Percentiles rank a stretch among this genome's conserved stretches.
phyloP scores from a whole-genome alignment of 2,797 vertebrate species.

The Tarsius wallacei region DNA sequence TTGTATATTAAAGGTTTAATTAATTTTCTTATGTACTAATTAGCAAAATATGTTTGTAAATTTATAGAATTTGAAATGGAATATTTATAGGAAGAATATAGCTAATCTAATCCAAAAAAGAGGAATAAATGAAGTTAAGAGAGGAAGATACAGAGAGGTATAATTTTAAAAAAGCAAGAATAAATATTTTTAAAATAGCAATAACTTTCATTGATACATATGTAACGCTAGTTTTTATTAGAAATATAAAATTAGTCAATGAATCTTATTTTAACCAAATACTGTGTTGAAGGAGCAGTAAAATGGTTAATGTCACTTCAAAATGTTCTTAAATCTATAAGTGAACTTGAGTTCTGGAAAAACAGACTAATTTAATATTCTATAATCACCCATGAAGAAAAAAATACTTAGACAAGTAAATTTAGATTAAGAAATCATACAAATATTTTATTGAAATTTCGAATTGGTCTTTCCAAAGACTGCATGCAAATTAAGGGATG shows the following conservation, averaged over 20 bases:
- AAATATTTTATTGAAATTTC: neutral
- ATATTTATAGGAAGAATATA: neutral
- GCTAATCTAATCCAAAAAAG: neutral
- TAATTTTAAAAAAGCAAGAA: neutral
- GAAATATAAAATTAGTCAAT: neutral
- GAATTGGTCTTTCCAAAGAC: neutral
- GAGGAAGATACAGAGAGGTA: neutral
- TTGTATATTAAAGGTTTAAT: neutral
- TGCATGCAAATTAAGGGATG: neutral
- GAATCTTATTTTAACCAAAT: neutral
- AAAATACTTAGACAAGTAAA: neutral
- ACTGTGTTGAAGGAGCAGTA: neutral
- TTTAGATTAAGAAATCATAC: neutral
- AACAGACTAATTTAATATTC: neutral
- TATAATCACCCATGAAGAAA: neutral
- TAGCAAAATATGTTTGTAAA: neutral
- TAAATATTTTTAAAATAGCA: neutral
- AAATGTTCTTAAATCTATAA: neutral
- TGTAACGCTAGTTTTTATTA: neutral
- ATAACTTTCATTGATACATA: neutral
- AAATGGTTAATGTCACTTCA: neutral
- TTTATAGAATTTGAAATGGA: neutral
- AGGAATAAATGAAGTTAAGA: neutral
- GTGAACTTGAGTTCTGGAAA: neutral
- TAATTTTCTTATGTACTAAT: neutral